Base-by-base conservation (phyloP, 2,888 invertebrate species). In the Tenthredo distinguenda region DNA sequence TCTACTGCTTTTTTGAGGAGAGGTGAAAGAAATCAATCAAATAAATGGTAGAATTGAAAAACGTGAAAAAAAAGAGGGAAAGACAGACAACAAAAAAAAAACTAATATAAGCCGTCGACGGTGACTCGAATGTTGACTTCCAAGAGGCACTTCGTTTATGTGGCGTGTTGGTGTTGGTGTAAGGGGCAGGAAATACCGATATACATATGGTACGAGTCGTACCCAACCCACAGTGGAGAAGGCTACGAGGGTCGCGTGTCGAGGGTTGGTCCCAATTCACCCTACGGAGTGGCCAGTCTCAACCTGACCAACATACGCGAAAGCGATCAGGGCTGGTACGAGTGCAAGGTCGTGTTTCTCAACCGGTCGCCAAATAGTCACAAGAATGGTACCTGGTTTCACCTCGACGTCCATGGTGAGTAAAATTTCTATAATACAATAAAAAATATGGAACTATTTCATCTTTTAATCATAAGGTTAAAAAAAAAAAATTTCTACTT, bases 131-230 rank as follows among this genome's bases (percentile, higher is more conserved):
- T 34, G 26, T 83, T 47, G 83, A 83, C 83, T 68, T 68, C 31
- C 47, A 43, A 81, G 58, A 68, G 83, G 68, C 88, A 90, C 86
- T 88, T 88, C 90, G 89, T 91, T 92, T 91, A 91, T 91, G 91
- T 92, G 91, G 90, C 91, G 89, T 91, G 87, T 92, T 92, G 91
- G 90, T 92, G 91, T 91, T 92, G 89, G 90, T 91, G 92, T 94
- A 95, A 98, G 98, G 98, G 98, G 94, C 97, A 98, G 95, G 98
- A 98, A 95, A 97, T 98, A 94, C 98, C 99, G 91, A 98, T 99
- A 94, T 99, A 98, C 96, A 98, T 99, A 95, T 98, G 98, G 98
- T 99, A 98, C 96, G 98, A 98, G 95, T 98, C 98, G 94, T 99
- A 99, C 95, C 98, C 98, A 90, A 98, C 99, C 89, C 99, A 99